Conservation (phyloP, 1,140 invertebrate species). For the Sitobion miscanthi region DNA sequence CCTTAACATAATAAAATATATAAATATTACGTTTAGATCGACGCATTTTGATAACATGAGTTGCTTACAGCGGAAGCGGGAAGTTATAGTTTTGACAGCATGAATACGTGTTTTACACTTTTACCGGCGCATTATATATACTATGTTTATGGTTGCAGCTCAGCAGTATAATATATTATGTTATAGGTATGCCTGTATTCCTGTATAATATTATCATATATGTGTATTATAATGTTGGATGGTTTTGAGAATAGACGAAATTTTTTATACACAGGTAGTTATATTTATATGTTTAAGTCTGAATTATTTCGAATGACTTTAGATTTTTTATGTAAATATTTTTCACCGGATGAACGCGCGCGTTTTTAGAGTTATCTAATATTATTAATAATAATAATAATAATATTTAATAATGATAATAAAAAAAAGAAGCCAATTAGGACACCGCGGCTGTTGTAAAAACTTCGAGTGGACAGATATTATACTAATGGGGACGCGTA, state of each 20-base stretch:
- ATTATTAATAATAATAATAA: neutral
- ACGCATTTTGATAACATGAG: neutral
- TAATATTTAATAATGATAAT: neutral
- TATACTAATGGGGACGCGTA: neutral
- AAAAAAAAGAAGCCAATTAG: constrained; percentile 24
- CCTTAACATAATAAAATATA: neutral
- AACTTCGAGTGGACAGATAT: neutral
- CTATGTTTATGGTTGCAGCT: neutral
- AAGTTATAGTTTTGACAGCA: constrained; percentile 14
- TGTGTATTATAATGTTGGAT: neutral
- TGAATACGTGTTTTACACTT: constrained; percentile 6
- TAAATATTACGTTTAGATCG: neutral
- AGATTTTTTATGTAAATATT: constrained; percentile 36
- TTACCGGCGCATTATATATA: neutral
- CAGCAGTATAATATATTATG: constrained; percentile 1
- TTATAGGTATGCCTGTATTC: neutral
- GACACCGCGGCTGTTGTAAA: neutral
- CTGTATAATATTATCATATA: too few relatives aligned
- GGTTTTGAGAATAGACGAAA: neutral
- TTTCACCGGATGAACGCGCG: neutral
- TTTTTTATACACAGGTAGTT: neutral
- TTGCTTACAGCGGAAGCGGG: neutral
- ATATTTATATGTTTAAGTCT: neutral
- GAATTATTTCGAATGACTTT: constrained; percentile 47
- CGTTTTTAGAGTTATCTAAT: neutral